Evolutionary conservation across 30 jellyfish, hydroid and myxozoan genomes (phyloP), one percentile per base, ranked within the genome.

Genomic region (Aurelia aurita): DNA sequence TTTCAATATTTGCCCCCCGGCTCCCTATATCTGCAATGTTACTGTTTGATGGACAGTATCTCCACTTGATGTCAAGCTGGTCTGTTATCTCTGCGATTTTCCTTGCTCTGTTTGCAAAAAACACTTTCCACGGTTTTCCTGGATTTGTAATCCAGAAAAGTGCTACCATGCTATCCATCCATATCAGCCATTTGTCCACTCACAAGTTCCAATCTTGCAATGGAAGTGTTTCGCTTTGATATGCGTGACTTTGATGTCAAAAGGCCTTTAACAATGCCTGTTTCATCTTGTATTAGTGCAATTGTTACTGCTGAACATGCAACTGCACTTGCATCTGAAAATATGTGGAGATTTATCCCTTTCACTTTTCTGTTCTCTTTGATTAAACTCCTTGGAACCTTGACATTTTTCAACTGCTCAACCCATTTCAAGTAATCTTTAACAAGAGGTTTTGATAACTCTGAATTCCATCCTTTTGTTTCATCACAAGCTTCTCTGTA

Each of bases 141-240:
- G 86, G 74, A 53, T 74, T 74, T 7, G 14, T 28, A 8, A 74
- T 74, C 86, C 86, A 74, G 39, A n/a, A 74, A 12, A 74, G 78
- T 13, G 86, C 73, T 5, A 74, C 73, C 55, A 74, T 23, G 59
- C 87, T 76, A 28, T 76, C 87, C 87, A 69, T 69, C 82, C 82
- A 63, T n/a, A n/a, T n/a, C n/a, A 25, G 74, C 96, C 89, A 90
- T 77, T 11, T 64, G 89, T 3, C 93, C 89, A 31, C 96, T 70
- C 15, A 77, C 64, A 9, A 61, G 80, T 62, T 90, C 93, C 74
- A 90, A 68, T 55, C 89, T 62, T 45, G 96, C 89, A 45, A 84
- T 84, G 14, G 82, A 10, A 9, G 96, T 74, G 82, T 90, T 72
- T 77, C 76, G 46, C 73, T 69, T 69, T 69, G 93, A 59, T n/a